Evolutionary conservation across 1,140 invertebrate genomes (phyloP).

Genomic region (Xylocopa sonorina): DNA sequence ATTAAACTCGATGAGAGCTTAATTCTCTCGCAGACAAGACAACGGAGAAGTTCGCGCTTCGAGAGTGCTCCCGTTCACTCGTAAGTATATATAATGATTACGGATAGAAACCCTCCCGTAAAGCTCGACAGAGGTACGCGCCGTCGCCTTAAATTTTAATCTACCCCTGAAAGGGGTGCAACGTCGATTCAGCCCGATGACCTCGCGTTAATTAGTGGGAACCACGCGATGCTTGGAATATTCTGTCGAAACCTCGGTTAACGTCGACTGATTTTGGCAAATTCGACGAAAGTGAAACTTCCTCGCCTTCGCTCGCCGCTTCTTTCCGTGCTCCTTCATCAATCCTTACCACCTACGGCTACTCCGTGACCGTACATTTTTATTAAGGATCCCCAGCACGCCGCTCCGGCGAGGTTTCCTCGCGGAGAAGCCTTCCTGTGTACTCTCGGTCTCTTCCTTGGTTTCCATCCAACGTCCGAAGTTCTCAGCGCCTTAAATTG

Average conservation of each 20-base stretch:
- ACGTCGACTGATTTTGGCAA: conserved; percentile 28
- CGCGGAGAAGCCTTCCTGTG: conserved; percentile 30
- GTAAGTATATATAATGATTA: conserved; percentile 7
- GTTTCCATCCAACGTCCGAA: conserved; percentile 3
- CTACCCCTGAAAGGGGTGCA: not conserved
- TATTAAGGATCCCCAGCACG: conserved; percentile 32
- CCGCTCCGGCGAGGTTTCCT: not conserved
- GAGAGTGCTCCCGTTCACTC: not conserved
- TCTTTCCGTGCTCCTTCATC: not conserved
- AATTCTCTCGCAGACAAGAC: conserved; percentile 1
- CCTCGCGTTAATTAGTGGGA: conserved; percentile 14
- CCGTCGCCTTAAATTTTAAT: conserved; percentile 31
- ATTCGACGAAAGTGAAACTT: conserved; percentile 31
- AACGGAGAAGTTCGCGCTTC: not conserved
- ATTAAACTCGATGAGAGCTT: not conserved
- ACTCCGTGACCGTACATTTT: conserved; percentile 41
- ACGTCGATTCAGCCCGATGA: not conserved
- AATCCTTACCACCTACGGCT: conserved; percentile 37
- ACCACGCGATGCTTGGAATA: not conserved
- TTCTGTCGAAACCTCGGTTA: not conserved
- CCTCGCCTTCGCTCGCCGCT: not conserved
- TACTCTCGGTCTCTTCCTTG: not conserved
- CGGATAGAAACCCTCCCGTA: no score
- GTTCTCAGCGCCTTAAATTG: conserved; percentile 26
- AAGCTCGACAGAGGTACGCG: not conserved